Conservation (phyloP, 2,113 vertebrate genomes). For the Trematomus loennbergii region DNA sequence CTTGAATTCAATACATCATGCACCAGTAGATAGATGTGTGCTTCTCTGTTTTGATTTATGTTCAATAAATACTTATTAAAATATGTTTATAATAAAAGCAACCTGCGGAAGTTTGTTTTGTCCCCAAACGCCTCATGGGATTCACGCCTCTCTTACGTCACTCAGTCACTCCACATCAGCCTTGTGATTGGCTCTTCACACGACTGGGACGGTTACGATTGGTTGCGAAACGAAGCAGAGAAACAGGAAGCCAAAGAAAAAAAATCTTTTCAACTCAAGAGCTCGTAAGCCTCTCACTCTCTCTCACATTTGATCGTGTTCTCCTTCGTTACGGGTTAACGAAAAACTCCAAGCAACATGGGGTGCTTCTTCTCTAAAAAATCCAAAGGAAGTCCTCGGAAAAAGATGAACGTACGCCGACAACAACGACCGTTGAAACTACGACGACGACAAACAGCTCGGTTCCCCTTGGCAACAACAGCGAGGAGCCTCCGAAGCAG, state of each 20-base stretch:
- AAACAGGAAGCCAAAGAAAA: constrained; percentile 79
- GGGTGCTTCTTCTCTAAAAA: constrained; percentile 88
- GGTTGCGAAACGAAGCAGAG: constrained; percentile 61
- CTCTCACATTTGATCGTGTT: neutral
- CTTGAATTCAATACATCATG: no score
- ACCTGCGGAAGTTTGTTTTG: neutral
- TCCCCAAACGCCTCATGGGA: neutral
- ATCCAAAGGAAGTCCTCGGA: constrained; percentile 82
- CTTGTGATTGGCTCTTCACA: constrained; percentile 69
- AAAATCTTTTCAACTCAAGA: constrained; percentile 56
- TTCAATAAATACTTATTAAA: neutral
- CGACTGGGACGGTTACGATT: constrained; percentile 60
- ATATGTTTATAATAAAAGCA: neutral
- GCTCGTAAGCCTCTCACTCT: constrained; percentile 19
- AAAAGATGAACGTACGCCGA: constrained; percentile 70
- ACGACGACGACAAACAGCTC: constrained; percentile 68
- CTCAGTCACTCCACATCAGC: neutral
- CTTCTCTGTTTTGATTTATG: neutral
- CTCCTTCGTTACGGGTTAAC: neutral
- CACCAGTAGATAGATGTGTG: no score
- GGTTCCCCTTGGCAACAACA: constrained; percentile 79
- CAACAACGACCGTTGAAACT: constrained; percentile 66
- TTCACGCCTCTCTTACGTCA: neutral
- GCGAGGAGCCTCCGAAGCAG: constrained; percentile 81
- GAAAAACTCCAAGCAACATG: constrained; percentile 68